These are phyloP conservation scores for Darevskia mixta DNA, from an alignment of 2,797 vertebrate species.

Conservation along the genomic window DNA sequence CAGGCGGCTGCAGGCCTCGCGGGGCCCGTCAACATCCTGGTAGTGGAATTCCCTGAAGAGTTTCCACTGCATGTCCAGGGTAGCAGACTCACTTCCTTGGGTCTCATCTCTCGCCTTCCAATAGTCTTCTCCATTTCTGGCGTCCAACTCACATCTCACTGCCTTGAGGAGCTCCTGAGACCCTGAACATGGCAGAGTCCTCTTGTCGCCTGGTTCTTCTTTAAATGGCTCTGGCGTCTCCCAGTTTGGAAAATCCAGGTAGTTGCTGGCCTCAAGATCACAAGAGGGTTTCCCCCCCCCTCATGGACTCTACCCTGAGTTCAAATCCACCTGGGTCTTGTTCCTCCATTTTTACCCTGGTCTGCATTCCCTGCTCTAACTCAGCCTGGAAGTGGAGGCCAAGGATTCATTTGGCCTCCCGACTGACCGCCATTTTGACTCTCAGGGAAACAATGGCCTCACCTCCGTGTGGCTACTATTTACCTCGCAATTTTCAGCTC, in stretches of 20 bases:
- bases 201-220: background rate
- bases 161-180: background rate
- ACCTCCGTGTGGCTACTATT: background rate
- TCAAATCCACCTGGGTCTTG: background rate
- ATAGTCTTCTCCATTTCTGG: background rate
- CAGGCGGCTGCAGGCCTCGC: background rate
- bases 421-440: background rate
- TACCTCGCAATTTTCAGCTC: background rate
- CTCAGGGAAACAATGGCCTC: background rate
- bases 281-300: background rate
- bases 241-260: background rate
- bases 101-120: background rate
- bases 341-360: background rate
- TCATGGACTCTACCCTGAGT: background rate
- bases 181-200: background rate
- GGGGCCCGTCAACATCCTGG: background rate
- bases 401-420: background rate
- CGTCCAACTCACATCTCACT: background rate
- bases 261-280: background rate
- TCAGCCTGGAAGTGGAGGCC: background rate
- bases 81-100: background rate
- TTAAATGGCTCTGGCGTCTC: background rate
- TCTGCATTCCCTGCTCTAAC: background rate
- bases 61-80: background rate
- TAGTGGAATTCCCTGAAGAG: background rate